Base-by-base conservation (phyloP, 2,888 invertebrate species). In the Pammene aurita region DNA sequence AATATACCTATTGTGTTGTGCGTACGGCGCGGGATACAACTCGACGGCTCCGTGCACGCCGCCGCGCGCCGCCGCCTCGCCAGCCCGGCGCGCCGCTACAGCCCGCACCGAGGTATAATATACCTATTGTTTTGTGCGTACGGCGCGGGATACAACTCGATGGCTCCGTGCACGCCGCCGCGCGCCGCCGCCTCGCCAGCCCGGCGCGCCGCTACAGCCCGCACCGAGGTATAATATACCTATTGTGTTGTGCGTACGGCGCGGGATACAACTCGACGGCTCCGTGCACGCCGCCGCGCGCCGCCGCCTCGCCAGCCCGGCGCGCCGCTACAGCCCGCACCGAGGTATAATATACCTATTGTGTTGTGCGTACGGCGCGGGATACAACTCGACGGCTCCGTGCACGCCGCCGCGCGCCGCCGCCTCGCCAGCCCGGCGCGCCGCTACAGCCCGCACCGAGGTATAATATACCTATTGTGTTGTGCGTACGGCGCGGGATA, bases 151-250 rank as follows among this genome's bases (percentile, higher is more conserved):
- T 10, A 42, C 26, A 18, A 52, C 52, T n/a, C 52, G 52, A 52
- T 11, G 46, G 70, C 13, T 93, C 94, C 52, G 95, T 96, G 46
- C 95, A 94, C 62, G 93, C 95, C 63, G 85, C 85, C 16, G 93
- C 93, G 0, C 90, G 96, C 2, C 94, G 96, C 70, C 94, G 96
- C 44, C 89, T 97, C 54, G 93, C 96, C 72, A 96, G 96, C 78
- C 97, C 97, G 0, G 95, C 96, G 0, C 89, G 97, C 65, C 90
- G 96, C 71, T 97, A 96, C 89, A 96, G 96, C 84, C 97, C 97
- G 34, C 95, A 95, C 9, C 93, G 52, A 18, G 52, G 52, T 52
- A 18, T 2, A n/a, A n/a, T n/a, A n/a, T n/a, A n/a, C n/a, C n/a
- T n/a, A n/a, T n/a, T n/a, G n/a, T n/a, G n/a, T n/a, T n/a, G n/a